Conservation (phyloP, 2,797 vertebrate genomes). For the Morelia viridis region DNA sequence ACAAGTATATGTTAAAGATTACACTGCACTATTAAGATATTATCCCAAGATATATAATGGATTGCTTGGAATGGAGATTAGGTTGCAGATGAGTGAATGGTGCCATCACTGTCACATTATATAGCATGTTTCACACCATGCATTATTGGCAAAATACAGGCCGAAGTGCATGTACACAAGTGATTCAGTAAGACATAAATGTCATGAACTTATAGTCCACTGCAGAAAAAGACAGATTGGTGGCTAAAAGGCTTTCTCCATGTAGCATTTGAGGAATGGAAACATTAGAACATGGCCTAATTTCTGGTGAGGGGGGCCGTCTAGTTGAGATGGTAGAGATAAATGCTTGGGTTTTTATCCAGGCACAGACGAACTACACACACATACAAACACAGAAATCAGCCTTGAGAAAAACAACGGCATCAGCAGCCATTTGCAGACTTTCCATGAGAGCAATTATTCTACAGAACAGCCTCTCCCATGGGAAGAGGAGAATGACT, state of each 20-base stretch:
- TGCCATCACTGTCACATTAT: neutral
- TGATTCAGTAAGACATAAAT: neutral
- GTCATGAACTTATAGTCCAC: neutral
- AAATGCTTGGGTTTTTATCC: neutral
- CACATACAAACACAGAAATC: accelerated
- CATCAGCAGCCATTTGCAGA: neutral
- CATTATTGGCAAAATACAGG: neutral
- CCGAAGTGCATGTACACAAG: neutral
- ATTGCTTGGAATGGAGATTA: neutral
- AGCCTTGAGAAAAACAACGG: neutral
- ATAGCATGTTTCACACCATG: neutral
- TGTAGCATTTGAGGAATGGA: neutral
- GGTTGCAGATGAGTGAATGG: neutral
- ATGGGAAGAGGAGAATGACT: accelerated
- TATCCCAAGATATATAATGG: neutral
- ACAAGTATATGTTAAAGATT: neutral
- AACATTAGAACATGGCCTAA: neutral
- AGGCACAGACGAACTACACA: accelerated
- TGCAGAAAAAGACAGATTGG: neutral
- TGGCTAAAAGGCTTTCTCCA: neutral
- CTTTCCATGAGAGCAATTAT: neutral
- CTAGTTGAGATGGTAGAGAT: neutral
- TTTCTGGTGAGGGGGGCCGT: neutral
- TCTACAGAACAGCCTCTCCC: slow-evolving; percentile 10
- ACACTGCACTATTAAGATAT: neutral